These are phyloP conservation scores for Nasonia longicornis DNA, from an alignment of 1,140 invertebrate species.

Conservation along the genomic window DNA sequence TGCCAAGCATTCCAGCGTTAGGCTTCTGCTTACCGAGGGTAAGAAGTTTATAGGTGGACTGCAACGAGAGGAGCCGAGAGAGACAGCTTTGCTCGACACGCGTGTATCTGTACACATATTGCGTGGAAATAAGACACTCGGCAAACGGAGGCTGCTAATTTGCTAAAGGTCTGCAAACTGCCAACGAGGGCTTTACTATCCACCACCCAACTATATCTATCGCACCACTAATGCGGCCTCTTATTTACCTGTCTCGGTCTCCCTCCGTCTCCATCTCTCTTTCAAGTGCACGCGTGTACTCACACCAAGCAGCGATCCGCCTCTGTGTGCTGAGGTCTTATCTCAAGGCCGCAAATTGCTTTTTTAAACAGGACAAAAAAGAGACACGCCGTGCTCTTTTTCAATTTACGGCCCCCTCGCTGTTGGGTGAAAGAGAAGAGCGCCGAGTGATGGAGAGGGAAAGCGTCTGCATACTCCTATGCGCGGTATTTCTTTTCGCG, in stretches of 20 bases:
- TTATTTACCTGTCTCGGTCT: slow-evolving; percentile 28
- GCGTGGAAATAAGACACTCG: not conserved
- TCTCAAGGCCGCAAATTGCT: slow-evolving; percentile 67
- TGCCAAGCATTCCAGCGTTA: not conserved
- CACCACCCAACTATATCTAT: slow-evolving; percentile 64
- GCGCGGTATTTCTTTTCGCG: not conserved
- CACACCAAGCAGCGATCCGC: slow-evolving; percentile 33
- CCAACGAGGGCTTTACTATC: slow-evolving; percentile 59
- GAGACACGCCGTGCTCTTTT: slow-evolving; percentile 64
- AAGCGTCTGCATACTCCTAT: too few relatives aligned
- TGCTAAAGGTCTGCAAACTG: slow-evolving; percentile 42
- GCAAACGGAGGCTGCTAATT: slow-evolving; percentile 13
- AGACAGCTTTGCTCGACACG: slow-evolving; percentile 8
- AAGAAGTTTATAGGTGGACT: slow-evolving; percentile 1
- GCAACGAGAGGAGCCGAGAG: not conserved
- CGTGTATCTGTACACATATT: not conserved
- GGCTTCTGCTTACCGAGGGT: slow-evolving; percentile 17
- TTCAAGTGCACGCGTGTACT: not conserved
- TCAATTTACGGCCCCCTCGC: slow-evolving; percentile 63
- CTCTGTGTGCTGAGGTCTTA: slow-evolving; percentile 67
- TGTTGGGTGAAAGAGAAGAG: not conserved
- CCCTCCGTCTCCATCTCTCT: slow-evolving; percentile 9
- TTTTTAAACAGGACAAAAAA: slow-evolving; percentile 69
- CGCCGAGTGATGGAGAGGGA: not conserved
- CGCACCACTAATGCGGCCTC: slow-evolving; percentile 54